These are phyloP conservation scores for Orchesella flavescens DNA, from an alignment of 2,888 invertebrate species.

Conservation along the genomic window DNA sequence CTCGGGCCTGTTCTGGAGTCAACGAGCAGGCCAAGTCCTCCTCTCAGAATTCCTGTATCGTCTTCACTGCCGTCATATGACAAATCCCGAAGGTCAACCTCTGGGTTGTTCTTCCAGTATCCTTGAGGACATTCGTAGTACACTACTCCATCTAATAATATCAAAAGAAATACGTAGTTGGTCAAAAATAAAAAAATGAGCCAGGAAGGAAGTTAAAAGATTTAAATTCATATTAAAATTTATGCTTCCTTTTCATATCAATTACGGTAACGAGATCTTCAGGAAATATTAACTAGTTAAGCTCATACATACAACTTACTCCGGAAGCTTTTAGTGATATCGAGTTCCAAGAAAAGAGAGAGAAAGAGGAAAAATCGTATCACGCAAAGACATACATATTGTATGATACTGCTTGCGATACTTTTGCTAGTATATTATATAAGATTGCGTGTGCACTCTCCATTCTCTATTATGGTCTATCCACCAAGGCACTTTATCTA, in stretches of 20 bases:
- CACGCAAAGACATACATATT: no score
- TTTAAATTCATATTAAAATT: constrained; percentile 7
- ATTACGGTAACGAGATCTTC: constrained; percentile 1
- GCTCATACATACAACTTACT: not conserved
- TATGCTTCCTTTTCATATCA: constrained; percentile 1
- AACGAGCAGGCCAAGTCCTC: constrained; percentile 85
- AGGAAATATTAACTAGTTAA: constrained; percentile 7
- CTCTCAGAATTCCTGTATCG: constrained; percentile 79
- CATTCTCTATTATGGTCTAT: no score
- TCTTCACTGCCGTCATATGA: constrained; percentile 82
- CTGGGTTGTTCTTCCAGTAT: constrained; percentile 79
- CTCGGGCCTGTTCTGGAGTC: constrained; percentile 85
- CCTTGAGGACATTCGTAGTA: constrained; percentile 87
- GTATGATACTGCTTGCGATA: no score
- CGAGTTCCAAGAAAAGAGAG: no score
- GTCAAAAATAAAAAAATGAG: no score
- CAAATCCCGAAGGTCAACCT: constrained; percentile 84
- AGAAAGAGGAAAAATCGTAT: no score
- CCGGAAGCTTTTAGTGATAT: constrained; percentile 2
- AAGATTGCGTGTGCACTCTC: no score
- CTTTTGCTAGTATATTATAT: no score
- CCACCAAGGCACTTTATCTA: constrained; percentile 1
- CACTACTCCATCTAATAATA: constrained; percentile 83
- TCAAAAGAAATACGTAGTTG: not conserved
- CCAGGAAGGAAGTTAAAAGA: not conserved